These are phyloP conservation scores for Aurelia sp. DNA, from an alignment of 30 jellyfish, hydroid and myxozoan genomes.

Conservation along the genomic window DNA sequence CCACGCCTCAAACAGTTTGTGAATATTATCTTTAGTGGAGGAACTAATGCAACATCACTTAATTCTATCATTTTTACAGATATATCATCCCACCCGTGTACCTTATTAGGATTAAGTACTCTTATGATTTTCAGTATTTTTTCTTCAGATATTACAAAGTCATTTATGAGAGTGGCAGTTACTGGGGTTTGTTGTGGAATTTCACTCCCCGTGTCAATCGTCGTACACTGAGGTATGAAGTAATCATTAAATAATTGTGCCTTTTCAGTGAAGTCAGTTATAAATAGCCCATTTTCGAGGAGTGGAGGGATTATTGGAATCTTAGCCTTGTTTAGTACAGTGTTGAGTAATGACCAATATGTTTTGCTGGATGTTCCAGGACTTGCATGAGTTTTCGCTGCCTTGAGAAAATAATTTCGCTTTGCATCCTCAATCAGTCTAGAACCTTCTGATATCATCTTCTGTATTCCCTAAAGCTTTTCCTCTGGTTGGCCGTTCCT, in stretches of 20 bases:
- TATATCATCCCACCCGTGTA: too few species aligned
- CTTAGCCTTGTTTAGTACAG: constrained; percentile 66
- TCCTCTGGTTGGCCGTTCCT: too few species aligned
- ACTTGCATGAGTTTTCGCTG: constrained; percentile 59
- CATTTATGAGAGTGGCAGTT: constrained; percentile 40
- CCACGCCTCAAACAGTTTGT: too few species aligned
- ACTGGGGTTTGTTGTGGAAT: constrained; percentile 45
- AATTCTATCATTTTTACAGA: too few species aligned
- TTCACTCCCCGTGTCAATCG: constrained; percentile 71
- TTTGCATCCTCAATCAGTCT: constrained; percentile 63
- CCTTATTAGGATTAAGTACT: background rate
- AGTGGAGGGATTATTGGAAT: constrained; percentile 74
- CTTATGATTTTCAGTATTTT: constrained; percentile 55
- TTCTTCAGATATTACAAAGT: constrained; percentile 50
- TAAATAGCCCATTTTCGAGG: constrained; percentile 54
- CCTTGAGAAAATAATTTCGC: constrained; percentile 47
- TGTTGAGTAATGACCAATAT: constrained; percentile 71
- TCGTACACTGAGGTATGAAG: constrained; percentile 68
- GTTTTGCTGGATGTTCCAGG: constrained; percentile 69
- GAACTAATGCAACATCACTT: too few species aligned
- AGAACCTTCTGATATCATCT: constrained; percentile 58
- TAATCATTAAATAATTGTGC: constrained; percentile 64
- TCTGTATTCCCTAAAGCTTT: constrained; percentile 45
- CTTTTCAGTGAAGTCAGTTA: constrained; percentile 75
- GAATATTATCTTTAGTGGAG: background rate